A percentile compares a stretch with the other conserved stretches of the same genome.
Evolutionary conservation across 2,113 vertebrate species (phyloP).

Genomic region (Antechinus stuartii): DNA sequence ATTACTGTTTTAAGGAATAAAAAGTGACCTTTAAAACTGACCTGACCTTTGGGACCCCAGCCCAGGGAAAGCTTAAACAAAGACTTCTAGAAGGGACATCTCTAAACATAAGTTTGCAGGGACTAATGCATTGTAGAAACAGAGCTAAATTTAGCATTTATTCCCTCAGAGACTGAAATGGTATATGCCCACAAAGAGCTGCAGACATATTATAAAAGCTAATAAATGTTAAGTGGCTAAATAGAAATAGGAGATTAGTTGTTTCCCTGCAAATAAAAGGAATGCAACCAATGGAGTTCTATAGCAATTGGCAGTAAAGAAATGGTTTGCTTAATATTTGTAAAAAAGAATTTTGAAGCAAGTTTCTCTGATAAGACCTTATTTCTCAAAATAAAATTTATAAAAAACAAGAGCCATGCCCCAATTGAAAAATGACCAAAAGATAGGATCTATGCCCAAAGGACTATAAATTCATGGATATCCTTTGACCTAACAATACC

Average conservation of each 20-base stretch:
- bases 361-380: no score
- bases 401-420: no score
- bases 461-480: no score
- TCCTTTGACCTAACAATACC: no score
- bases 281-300: neutral
- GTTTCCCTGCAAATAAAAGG: neutral
- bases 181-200: neutral
- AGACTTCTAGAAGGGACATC: neutral
- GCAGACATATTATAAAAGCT: neutral
- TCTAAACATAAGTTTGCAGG: neutral
- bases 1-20: neutral
- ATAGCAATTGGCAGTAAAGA: neutral
- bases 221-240: neutral
- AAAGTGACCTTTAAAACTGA: neutral
- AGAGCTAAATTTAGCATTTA: neutral
- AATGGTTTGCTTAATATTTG: neutral
- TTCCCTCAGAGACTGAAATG: neutral
- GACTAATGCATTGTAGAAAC: neutral
- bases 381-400: no score
- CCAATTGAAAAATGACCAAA: no score
- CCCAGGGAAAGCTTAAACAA: neutral
- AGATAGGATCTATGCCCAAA: no score
- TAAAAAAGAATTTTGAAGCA: no score
- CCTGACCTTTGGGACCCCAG: neutral
- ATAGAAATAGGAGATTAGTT: neutral